Base-by-base conservation (phyloP, 2,113 vertebrate genomes). In the Scortum barcoo region DNA sequence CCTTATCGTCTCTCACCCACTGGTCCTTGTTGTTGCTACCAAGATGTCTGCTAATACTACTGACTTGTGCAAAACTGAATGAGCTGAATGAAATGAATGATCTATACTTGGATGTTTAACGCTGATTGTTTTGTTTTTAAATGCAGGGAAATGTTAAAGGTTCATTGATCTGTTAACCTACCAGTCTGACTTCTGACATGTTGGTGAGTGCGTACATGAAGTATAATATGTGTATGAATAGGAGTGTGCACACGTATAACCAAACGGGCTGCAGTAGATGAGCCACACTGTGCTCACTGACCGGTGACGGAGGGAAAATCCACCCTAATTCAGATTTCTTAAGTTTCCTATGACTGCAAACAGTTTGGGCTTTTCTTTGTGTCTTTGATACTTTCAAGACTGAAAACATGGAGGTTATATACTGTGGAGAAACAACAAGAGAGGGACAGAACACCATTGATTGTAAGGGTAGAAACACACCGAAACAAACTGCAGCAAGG, bases 81-180 rank as follows among this genome's bases (percentile, higher is more conserved):
- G 71, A 80, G 63, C 80, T 83, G 66, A 75, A 70, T 74, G 61
- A 86, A 79, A 66, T 80, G 57, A 91, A 80, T 85, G 76, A 83
- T 80, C 72, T 26, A 13, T 70, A 67, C 76, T 86, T 87, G 70
- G 54, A 76, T 88, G 74, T 77, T 69, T 72, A 40, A 88, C 2
- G 9, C 58, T 57, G 84, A 87, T 72, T 85, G 80, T 86, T 89
- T 83, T 60, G 10, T 65, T 82, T 81, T 73, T 54, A 76, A 84
- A 71, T 81, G 77, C 81, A 88, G 86, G 84, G 75, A 86, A 85
- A 82, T 72, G 66, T 66, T 56, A 14, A 67, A 74, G 51, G 58
- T 93, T 68, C 48, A 63, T 57, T 72, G 50, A 76, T 46, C 53
- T 69, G 63, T 81, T 56, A 75, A 30, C 14, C 48, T 53, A 30